These are phyloP conservation scores for Diadema setosum DNA, from an alignment of 35 echinoderm and acorn worm genomes.

Conservation along the genomic window DNA sequence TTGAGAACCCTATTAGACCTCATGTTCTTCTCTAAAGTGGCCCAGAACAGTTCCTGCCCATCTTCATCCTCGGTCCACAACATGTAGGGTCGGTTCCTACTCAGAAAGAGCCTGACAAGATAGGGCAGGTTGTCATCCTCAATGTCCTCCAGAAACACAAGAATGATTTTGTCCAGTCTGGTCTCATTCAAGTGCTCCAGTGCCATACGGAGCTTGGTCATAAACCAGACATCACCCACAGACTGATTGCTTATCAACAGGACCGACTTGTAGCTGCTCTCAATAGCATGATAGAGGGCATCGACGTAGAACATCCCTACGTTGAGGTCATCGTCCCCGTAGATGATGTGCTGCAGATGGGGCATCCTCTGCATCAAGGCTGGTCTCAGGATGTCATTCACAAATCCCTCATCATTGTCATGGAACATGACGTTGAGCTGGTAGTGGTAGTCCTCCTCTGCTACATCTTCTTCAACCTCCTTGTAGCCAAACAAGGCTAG, in stretches of 20 bases:
- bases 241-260: constrained; percentile 19
- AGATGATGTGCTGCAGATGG: background rate
- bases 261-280: constrained; percentile 7
- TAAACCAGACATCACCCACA: background rate
- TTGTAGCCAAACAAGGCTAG: background rate
- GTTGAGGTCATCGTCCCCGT: background rate
- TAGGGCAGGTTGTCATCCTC: constrained; percentile 3
- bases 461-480: background rate
- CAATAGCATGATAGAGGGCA: background rate
- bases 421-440: constrained; percentile 2
- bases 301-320: background rate
- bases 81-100: background rate
- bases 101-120: background rate
- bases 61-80: constrained; percentile 5
- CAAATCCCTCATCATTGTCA: background rate
- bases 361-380: background rate
- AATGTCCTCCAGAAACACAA: background rate
- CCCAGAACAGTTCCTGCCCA: background rate
- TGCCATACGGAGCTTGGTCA: constrained; percentile 2
- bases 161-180: constrained; percentile 5
- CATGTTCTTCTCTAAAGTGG: background rate
- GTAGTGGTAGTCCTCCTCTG: background rate
- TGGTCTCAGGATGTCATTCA: background rate
- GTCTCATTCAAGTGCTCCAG: background rate
- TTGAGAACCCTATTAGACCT: background rate